Conservation (phyloP, 2,113 vertebrate genomes). For the Ammodytes dubius region DNA sequence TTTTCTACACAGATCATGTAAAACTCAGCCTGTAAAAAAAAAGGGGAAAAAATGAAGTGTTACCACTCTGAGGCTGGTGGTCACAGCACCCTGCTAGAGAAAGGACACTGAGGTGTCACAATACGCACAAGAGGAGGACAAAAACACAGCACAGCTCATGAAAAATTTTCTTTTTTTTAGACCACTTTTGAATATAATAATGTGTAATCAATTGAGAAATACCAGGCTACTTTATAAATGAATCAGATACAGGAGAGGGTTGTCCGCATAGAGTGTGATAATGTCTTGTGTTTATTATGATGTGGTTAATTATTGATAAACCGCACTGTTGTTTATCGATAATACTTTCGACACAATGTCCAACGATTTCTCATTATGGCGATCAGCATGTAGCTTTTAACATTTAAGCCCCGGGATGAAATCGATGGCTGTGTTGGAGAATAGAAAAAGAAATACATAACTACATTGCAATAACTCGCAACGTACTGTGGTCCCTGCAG, state of each 20-base stretch:
- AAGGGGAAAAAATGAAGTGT: neutral
- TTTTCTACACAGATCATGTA: conserved; percentile 37
- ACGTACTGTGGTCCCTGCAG: neutral
- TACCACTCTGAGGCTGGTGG: conserved; percentile 5
- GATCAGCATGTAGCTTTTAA: conserved; percentile 42
- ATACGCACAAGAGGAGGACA: neutral
- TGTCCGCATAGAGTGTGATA: neutral
- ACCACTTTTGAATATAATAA: neutral
- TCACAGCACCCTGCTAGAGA: neutral
- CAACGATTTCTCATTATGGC: conserved; percentile 65
- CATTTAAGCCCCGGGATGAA: conserved; percentile 40
- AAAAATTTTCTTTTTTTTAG: neutral
- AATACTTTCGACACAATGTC: conserved; percentile 8
- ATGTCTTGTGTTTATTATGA: too few relatives aligned
- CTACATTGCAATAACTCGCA: neutral
- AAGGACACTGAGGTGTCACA: neutral
- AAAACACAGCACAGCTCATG: neutral
- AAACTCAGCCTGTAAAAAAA: conserved; percentile 17
- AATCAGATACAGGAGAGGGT: neutral
- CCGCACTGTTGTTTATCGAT: conserved; percentile 8
- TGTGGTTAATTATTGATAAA: neutral
- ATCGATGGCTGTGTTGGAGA: conserved; percentile 43
- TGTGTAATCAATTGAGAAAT: neutral
- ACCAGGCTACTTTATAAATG: neutral
- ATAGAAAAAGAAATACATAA: neutral